These are phyloP conservation scores for Drosophila atroscutellata DNA, from an alignment of 2,888 invertebrate species.

Conservation along the genomic window DNA sequence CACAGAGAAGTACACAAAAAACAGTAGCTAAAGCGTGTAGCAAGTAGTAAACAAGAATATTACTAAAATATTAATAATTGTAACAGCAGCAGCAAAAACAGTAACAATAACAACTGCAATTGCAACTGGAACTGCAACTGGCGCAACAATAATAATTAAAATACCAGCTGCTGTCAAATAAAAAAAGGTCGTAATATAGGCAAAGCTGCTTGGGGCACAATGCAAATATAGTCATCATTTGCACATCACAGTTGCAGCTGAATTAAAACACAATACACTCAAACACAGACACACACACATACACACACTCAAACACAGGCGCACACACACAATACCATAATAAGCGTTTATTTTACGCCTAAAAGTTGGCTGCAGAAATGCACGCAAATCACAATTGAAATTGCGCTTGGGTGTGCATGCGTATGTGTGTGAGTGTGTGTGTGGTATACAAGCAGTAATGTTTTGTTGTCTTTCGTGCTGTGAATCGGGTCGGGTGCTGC, in stretches of 20 bases:
- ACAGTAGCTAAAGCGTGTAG: background rate
- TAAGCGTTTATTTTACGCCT: conserved; percentile 63
- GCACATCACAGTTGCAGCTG: conserved; percentile 45
- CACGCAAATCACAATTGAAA: conserved; percentile 38
- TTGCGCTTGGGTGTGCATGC: background rate
- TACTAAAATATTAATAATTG: conserved; percentile 9
- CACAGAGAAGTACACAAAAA: background rate
- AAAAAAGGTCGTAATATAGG: conserved; percentile 30
- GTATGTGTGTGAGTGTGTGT: conserved; percentile 3
- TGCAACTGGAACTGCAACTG: conserved; percentile 7
- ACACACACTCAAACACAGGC: conserved; percentile 3
- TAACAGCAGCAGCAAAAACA: background rate
- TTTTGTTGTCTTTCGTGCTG: conserved; percentile 13
- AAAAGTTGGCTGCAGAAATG: conserved; percentile 63
- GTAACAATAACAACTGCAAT: conserved; percentile 1
- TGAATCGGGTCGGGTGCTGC: conserved; percentile 26
- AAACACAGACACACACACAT: conserved; percentile 2
- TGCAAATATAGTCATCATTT: conserved; percentile 47
- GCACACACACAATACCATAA: conserved; percentile 43
- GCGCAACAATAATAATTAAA: conserved; percentile 64
- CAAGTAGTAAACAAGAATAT: background rate
- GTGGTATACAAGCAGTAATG: conserved; percentile 14
- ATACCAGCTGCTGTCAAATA: conserved; percentile 43
- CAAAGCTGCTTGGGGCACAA: conserved; percentile 34
- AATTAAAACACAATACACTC: conserved; percentile 23